These are phyloP conservation scores for Philopedon plagiatum DNA, from an alignment of 2,888 invertebrate genomes.

Conservation along the genomic window DNA sequence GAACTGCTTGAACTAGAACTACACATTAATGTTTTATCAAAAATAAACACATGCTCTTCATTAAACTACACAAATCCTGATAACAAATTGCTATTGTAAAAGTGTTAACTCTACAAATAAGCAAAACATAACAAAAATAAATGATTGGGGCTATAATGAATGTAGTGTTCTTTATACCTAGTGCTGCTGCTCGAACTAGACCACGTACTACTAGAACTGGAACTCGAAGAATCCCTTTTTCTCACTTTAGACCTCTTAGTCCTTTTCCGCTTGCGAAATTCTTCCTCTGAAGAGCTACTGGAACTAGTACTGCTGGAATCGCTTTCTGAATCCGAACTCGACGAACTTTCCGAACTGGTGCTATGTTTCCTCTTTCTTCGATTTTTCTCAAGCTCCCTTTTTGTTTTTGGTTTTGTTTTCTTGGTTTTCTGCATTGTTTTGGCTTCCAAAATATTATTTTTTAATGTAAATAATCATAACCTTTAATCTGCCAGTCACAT, in stretches of 20 bases:
- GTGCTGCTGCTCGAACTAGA: slow-evolving; percentile 27
- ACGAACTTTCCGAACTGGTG: slow-evolving; percentile 44
- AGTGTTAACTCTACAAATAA: too few relatives aligned
- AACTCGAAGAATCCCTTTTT: slow-evolving; percentile 37
- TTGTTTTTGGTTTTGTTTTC: slow-evolving; percentile 36
- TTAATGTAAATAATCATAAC: slow-evolving; percentile 36
- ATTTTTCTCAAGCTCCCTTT: slow-evolving; percentile 35
- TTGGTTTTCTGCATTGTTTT: slow-evolving; percentile 43
- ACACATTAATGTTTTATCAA: too few relatives aligned
- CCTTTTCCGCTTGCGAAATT: slow-evolving; percentile 34
- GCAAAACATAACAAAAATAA: too few relatives aligned
- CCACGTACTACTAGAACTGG: slow-evolving; percentile 32
- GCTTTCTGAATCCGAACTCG: slow-evolving; percentile 43
- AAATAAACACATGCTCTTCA: too few relatives aligned
- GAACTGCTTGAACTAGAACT: slow-evolving; percentile 66
- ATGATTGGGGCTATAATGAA: too few relatives aligned
- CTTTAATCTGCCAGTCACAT: not conserved
- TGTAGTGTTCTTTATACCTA: slow-evolving; percentile 66
- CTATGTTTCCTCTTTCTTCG: slow-evolving; percentile 43
- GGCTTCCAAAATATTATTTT: not conserved
- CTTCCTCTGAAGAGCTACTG: slow-evolving; percentile 38
- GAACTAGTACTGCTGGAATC: slow-evolving; percentile 32
- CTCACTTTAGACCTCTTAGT: slow-evolving; percentile 37
- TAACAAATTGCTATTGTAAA: too few relatives aligned
- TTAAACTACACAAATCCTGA: too few relatives aligned